Evolutionary conservation across 2,113 vertebrate genomes (phyloP), one percentile per base, ranked within the genome.

Genomic region (Neoarius graeffei): DNA sequence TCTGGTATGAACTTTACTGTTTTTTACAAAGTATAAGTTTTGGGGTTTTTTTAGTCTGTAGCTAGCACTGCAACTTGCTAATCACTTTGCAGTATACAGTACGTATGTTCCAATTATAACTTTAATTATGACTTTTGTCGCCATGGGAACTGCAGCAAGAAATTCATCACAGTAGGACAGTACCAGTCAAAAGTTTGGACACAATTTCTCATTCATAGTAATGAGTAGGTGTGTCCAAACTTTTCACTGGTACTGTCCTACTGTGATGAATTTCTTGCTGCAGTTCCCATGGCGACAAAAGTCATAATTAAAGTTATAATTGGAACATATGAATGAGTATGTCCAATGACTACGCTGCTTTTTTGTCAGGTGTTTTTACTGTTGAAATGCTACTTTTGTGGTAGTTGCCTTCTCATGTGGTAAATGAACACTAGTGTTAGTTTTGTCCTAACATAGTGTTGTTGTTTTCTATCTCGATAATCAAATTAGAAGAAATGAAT

Each of bases 1-100:
- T 79, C 86, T 91, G 90, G 90, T 92, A 80, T 14, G 48, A 48
- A n/a, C 5, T 52, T 19, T 54, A 30, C 42, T 20, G 17, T 15
- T 13, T 73, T 84, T 62, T 83, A 7, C 35, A 71, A 27, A 56
- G 15, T 54, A 11, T 27, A 48, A 56, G 2, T 10, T 35, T 80
- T 1, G 6, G 7, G 35, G 30, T 15, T 17, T 71, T 35, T 42
- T 17, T 69, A 69, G 13, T 30, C 27, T 30, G 7, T 69, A 30
- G 27, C 13, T 69, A 35, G 67, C 27, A 0, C 13, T 35, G n/a
- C 9, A 69, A 17, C 42, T 42, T 42, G 42, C 42, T 42, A 42
- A 42, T 42, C 42, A 42, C 42, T 42, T 42, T 42, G 42, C 42
- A 42, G 42, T 42, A 42, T 42, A 42, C 4, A 42, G 42, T 42